Conservation (phyloP, 2,888 invertebrate genomes). For the Nomada fucata region DNA sequence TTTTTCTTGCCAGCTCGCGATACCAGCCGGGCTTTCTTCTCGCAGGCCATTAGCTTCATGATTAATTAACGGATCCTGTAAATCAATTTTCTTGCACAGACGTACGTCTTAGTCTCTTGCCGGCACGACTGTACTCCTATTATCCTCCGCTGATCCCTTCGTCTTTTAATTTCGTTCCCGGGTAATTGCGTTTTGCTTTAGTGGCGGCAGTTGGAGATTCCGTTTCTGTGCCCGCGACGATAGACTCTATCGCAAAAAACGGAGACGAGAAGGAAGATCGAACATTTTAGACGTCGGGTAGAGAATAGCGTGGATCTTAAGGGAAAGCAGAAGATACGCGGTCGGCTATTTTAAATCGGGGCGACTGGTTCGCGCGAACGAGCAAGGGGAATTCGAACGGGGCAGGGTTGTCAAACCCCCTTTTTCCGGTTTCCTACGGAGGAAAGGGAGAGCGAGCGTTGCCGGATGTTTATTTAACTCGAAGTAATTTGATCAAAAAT, state of each 20-base stretch:
- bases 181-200: conserved; percentile 30
- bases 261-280: not conserved
- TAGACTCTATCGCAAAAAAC: not conserved
- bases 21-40: conserved; percentile 66
- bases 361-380: conserved; percentile 68
- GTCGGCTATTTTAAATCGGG: conserved; percentile 56
- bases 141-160: conserved; percentile 29
- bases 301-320: not conserved
- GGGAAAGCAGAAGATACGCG: conserved; percentile 52
- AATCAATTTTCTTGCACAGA: conserved; percentile 63
- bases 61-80: conserved; percentile 75
- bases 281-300: not conserved
- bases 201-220: not conserved
- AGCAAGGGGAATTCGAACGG: conserved; percentile 75
- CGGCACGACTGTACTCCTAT: conserved; percentile 22
- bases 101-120: conserved; percentile 44
- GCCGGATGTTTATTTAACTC: conserved; percentile 83
- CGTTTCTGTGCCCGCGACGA: not conserved
- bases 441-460: conserved; percentile 35
- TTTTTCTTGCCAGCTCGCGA: conserved; percentile 30
- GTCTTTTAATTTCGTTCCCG: conserved; percentile 9
- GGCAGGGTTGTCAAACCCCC: conserved; percentile 30
- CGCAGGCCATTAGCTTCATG: conserved; percentile 69
- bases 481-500: conserved; percentile 84
- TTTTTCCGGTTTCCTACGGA: conserved; percentile 27